Percentiles rank a stretch among this genome's conserved stretches.
These are phyloP conservation scores for Gambelia wislizenii DNA, from an alignment of 2,797 vertebrate genomes.

Conservation along the genomic window DNA sequence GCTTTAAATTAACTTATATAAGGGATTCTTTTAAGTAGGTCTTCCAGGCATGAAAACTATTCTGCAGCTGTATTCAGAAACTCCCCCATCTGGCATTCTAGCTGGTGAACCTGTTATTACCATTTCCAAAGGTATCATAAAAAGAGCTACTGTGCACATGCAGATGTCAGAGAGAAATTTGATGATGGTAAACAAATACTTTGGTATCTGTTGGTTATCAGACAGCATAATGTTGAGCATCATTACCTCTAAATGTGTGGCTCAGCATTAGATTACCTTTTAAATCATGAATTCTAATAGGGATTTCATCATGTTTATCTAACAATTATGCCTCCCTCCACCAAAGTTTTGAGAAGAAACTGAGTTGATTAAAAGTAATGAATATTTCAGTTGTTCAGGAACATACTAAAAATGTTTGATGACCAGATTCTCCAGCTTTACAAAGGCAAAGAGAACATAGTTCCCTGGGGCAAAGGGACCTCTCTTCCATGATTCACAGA, in stretches of 20 bases:
- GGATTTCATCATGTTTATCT: background rate
- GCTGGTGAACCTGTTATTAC: conserved; percentile 44
- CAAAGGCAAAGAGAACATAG: background rate
- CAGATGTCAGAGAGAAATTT: conserved; percentile 40
- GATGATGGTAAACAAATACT: conserved; percentile 23
- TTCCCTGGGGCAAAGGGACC: background rate
- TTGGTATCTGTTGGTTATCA: background rate
- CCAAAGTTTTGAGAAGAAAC: background rate
- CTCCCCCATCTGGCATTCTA: conserved; percentile 54
- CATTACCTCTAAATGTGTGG: background rate
- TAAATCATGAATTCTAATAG: background rate
- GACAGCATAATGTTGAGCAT: background rate
- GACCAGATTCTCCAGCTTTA: background rate
- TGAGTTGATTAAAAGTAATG: too few relatives aligned
- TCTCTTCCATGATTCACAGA: background rate
- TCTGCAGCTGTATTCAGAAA: conserved; percentile 50
- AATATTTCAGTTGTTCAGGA: background rate
- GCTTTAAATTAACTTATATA: conserved; percentile 32
- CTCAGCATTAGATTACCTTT: background rate
- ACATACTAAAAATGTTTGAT: background rate
- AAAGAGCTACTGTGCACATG: conserved; percentile 32
- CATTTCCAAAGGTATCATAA: conserved; percentile 25
- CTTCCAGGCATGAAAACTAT: conserved; percentile 43
- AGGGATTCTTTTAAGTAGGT: conserved; percentile 35
- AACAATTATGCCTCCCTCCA: background rate